Evolutionary conservation across 2,888 invertebrate species (phyloP), one percentile per base, ranked within the genome.

Genomic region (Apotomis capreana): DNA sequence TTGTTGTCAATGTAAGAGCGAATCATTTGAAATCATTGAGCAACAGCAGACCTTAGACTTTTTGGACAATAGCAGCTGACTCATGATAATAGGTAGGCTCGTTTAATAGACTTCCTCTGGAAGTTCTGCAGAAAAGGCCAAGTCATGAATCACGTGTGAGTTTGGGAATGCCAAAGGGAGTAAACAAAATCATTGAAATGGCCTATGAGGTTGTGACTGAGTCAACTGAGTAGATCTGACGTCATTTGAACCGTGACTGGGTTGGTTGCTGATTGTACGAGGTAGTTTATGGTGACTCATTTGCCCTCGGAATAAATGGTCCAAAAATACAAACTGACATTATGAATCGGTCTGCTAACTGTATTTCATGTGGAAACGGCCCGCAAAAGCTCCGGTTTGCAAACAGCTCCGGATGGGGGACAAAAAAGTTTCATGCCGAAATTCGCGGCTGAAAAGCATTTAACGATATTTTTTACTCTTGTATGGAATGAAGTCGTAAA

Each of bases 161-260:
- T 70, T 61, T 10, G 55, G 12, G 49, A 62, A 15, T 61, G 55
- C 44, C 57, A 67, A 26, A 67, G 10, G 55, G 40, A 71, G 36
- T 52, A 37, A 51, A 55, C 46, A 54, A 62, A 68, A 58, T 58
- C 40, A 58, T 52, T 52, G 44, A 62, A n/a, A 44, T 54, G 44
- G 13, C 54, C 63, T 64, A 60, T 59, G 76, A 78, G 46, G 36
- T 46, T 79, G 80, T 78, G 78, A 77, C 74, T 90, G 88, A 89
- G 74, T 89, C 89, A 90, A 75, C 82, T 83, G 36, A 13, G 40
- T 77, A 78, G 72, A 68, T 59, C 62, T 90, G 87, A 89, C 89
- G 89, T 87, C 87, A 89, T 81, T 76, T 71, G 76, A 78, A 74
- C 79, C 81, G 79, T 83, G 82, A 84, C 82, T 83, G 55, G 57